These are phyloP conservation scores for Sandelia bainsii DNA, from an alignment of 2,797 vertebrate genomes.

Conservation along the genomic window DNA sequence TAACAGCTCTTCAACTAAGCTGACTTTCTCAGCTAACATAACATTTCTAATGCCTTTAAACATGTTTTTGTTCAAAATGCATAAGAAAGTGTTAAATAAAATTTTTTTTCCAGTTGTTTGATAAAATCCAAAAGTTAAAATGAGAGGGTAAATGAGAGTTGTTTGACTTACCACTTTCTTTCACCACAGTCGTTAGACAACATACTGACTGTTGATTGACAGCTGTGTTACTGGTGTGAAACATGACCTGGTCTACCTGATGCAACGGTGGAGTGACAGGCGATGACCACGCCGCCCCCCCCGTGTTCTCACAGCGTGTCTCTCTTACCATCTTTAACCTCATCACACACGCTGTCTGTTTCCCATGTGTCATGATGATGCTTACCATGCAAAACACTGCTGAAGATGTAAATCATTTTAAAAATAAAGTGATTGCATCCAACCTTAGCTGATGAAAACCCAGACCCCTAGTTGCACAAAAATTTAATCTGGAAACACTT, in stretches of 20 bases:
- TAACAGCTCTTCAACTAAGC: no score
- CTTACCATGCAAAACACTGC: conserved; percentile 9
- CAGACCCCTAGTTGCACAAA: not conserved
- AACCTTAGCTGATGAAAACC: conserved; percentile 1
- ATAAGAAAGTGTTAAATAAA: no score
- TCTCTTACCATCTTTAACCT: conserved; percentile 33
- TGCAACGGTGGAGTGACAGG: conserved; percentile 3
- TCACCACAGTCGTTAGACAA: no score
- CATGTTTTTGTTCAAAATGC: no score
- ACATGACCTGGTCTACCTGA: conserved; percentile 46
- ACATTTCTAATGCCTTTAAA: no score
- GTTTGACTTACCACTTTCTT: no score
- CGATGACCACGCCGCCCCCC: not conserved
- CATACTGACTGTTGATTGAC: conserved; percentile 41
- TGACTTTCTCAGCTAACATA: no score
- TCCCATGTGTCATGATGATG: conserved; percentile 8
- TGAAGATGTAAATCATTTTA: not conserved
- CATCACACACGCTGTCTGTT: conserved; percentile 10
- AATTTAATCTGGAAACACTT: conserved; percentile 7
- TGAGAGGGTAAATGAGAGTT: no score
- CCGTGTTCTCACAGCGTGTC: not conserved
- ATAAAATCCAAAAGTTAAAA: no score
- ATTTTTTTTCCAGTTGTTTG: no score
- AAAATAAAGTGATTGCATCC: not conserved
- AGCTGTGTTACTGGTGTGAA: conserved; percentile 32